Percentiles rank a stretch among this genome's conserved stretches.
These are phyloP conservation scores for Buceros bicornis DNA, from an alignment of 2,797 vertebrate genomes.

Conservation along the genomic window DNA sequence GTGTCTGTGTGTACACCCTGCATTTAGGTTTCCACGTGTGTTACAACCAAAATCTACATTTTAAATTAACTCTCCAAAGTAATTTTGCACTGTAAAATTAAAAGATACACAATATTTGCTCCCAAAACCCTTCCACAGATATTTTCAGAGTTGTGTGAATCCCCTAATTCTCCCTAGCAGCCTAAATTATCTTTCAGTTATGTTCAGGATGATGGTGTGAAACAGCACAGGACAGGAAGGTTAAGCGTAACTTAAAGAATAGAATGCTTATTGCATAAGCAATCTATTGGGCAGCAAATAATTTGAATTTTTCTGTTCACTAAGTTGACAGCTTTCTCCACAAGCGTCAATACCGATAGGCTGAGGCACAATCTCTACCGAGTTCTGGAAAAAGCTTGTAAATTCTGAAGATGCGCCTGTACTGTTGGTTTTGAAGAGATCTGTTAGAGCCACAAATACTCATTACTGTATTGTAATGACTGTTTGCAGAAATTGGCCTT, in stretches of 20 bases:
- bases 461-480: background rate
- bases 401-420: background rate
- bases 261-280: background rate
- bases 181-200: background rate
- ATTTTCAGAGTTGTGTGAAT: background rate
- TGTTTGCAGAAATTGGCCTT: background rate
- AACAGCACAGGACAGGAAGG: background rate
- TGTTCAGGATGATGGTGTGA: background rate
- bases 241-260: background rate
- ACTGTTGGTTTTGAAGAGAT: background rate
- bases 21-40: background rate
- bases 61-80: background rate
- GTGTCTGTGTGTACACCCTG: accelerated
- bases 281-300: background rate
- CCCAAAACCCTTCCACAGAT: background rate
- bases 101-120: background rate
- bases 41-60: background rate
- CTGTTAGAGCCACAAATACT: background rate
- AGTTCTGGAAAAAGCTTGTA: background rate
- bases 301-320: background rate
- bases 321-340: background rate
- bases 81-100: background rate
- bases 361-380: background rate
- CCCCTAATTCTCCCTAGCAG: background rate
- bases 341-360: background rate